Conservation (phyloP, 1,140 invertebrate genomes). For the Aleiodes sp. region DNA sequence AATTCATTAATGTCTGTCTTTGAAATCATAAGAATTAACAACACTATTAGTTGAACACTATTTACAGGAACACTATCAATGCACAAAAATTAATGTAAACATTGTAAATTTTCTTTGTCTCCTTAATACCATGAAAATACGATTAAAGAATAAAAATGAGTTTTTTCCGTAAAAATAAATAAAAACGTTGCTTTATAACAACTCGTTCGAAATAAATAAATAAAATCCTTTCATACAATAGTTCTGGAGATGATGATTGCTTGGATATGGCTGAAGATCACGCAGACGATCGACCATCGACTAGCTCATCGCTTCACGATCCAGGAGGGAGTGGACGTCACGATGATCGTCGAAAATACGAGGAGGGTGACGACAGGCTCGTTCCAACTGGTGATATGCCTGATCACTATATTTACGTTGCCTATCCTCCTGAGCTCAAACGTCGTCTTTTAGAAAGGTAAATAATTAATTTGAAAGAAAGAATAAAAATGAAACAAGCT, state of each 20-base stretch:
- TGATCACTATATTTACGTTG: conserved; percentile 86
- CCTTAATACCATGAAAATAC: background rate
- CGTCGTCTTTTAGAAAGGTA: conserved; percentile 83
- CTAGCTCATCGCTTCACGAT: conserved; percentile 57
- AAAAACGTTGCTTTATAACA: too few species aligned
- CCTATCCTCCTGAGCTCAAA: conserved; percentile 85
- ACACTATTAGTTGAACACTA: too few species aligned
- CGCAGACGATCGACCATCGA: conserved; percentile 49
- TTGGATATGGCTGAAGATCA: conserved; percentile 61
- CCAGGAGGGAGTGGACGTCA: conserved; percentile 60
- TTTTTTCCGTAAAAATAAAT: too few species aligned
- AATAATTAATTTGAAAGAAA: conserved; percentile 45
- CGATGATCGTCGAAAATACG: conserved; percentile 64
- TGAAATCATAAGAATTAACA: too few species aligned
- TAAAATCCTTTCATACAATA: conserved; percentile 30
- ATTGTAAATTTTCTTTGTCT: too few species aligned
- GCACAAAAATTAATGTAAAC: too few species aligned
- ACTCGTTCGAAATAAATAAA: background rate
- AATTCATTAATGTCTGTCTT: too few species aligned
- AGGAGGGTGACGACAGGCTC: conserved; percentile 57
- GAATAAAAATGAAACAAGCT: background rate
- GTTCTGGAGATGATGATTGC: conserved; percentile 53
- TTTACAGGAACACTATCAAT: too few species aligned
- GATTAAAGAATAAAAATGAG: too few species aligned
- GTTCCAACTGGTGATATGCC: conserved; percentile 55